A percentile compares a stretch with the other conserved stretches of the same genome.
phyloP scores from a whole-genome alignment of 2,113 vertebrate species.

The Pomatorhinus ruficollis region DNA sequence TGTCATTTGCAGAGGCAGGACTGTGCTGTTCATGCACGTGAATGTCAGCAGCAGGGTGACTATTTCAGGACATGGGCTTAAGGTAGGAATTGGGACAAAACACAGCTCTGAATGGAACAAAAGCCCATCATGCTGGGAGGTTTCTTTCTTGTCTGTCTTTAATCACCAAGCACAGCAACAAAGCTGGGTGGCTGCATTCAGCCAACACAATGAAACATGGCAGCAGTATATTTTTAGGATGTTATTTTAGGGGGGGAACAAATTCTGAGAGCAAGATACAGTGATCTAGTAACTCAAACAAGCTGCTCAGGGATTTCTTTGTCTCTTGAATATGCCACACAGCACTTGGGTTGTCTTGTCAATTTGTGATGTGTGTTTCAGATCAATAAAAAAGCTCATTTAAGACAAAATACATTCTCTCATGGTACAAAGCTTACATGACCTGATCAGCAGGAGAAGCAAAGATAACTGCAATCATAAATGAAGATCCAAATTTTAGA shows the following conservation, averaged over 20 bases:
- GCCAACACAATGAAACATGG: not conserved
- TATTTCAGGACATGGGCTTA: not conserved
- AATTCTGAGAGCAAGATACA: not conserved
- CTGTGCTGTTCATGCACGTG: fast-evolving
- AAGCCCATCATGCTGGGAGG: not conserved
- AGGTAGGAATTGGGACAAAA: not conserved
- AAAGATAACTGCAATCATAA: not conserved
- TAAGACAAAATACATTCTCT: not conserved
- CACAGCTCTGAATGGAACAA: not conserved
- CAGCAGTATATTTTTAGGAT: not conserved
- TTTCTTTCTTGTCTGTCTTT: not conserved
- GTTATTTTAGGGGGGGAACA: not conserved
- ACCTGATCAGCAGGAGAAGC: not conserved
- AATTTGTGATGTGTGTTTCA: not conserved
- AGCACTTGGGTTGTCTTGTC: not conserved
- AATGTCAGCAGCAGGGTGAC: not conserved
- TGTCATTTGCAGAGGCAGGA: not conserved
- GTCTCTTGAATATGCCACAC: not conserved
- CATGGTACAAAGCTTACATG: not conserved
- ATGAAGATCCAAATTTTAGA: not conserved
- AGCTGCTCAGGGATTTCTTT: not conserved
- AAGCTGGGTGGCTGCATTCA: not conserved
- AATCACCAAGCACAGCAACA: not conserved
- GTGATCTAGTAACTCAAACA: not conserved
- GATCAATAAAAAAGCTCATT: slow-evolving; percentile 6